A percentile compares a stretch with the other conserved stretches of the same genome.
Evolutionary conservation across 2,888 invertebrate species (phyloP).

Genomic region (Dromius quadrimaculatus): DNA sequence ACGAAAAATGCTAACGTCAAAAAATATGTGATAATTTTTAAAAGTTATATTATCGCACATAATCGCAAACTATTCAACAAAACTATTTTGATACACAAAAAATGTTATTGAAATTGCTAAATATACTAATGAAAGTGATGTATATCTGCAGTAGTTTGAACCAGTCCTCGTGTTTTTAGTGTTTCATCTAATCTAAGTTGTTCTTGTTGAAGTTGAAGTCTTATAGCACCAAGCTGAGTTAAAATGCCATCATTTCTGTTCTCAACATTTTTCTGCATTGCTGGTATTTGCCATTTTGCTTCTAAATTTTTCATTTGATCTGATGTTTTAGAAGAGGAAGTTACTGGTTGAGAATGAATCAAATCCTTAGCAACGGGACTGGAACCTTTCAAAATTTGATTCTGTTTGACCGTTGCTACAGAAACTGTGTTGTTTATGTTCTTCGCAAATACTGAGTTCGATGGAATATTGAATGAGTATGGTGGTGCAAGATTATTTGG

Average conservation of each 20-base stretch:
- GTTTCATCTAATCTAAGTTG: conserved; percentile 72
- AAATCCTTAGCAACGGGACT: conserved; percentile 66
- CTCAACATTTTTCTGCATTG: conserved; percentile 74
- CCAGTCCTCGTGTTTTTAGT: conserved; percentile 60
- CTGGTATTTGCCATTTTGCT: conserved; percentile 72
- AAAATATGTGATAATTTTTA: too few species aligned
- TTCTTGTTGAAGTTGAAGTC: conserved; percentile 76
- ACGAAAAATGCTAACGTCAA: too few species aligned
- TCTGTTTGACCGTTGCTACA: conserved; percentile 62
- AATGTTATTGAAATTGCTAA: too few species aligned
- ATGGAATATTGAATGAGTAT: conserved; percentile 68
- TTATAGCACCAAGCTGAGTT: conserved; percentile 77
- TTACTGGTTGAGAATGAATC: conserved; percentile 62
- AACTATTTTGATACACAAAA: too few species aligned
- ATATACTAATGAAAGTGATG: too few species aligned
- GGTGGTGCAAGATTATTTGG: too few species aligned
- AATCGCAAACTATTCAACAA: too few species aligned
- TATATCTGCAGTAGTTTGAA: too few species aligned
- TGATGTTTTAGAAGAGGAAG: conserved; percentile 55
- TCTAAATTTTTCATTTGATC: conserved; percentile 65
- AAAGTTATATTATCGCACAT: too few species aligned
- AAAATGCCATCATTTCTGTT: conserved; percentile 69
- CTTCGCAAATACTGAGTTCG: conserved; percentile 63
- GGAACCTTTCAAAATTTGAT: conserved; percentile 73
- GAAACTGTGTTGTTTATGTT: background rate